phyloP scores from a whole-genome alignment of 1,140 invertebrate species.

The Aphis gossypii region DNA sequence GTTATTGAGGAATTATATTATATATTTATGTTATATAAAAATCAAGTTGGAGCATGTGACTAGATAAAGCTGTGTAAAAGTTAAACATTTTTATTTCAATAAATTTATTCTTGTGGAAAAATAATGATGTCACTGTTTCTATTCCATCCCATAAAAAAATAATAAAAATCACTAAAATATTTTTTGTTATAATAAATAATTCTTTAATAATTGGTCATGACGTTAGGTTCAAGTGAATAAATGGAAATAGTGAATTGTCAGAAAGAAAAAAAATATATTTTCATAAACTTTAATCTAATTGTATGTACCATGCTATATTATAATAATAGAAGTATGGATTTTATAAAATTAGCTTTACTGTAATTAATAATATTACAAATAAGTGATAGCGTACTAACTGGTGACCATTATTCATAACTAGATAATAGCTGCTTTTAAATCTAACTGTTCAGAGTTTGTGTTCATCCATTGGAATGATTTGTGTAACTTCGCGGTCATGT shows the following conservation, averaged over 20 bases:
- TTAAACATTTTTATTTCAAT: neutral
- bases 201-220: neutral
- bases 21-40: neutral
- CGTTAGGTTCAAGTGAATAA: neutral
- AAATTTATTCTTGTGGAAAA: neutral
- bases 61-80: neutral
- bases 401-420: neutral
- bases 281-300: too few relatives aligned
- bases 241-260: neutral
- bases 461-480: too few relatives aligned
- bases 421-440: neutral
- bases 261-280: neutral
- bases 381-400: neutral
- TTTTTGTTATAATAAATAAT: neutral
- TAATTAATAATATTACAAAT: neutral
- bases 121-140: neutral
- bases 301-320: too few relatives aligned
- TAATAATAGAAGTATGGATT: neutral
- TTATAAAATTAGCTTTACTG: neutral
- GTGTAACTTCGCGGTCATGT: neutral
- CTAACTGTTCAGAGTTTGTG: neutral
- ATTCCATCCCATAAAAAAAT: neutral
- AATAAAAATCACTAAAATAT: neutral
- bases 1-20: neutral
- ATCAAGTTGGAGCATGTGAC: neutral